Percentiles rank a stretch among this genome's conserved stretches.
phyloP scores from a whole-genome alignment of 2,888 invertebrate genomes.

The Sphinx pinastri region DNA sequence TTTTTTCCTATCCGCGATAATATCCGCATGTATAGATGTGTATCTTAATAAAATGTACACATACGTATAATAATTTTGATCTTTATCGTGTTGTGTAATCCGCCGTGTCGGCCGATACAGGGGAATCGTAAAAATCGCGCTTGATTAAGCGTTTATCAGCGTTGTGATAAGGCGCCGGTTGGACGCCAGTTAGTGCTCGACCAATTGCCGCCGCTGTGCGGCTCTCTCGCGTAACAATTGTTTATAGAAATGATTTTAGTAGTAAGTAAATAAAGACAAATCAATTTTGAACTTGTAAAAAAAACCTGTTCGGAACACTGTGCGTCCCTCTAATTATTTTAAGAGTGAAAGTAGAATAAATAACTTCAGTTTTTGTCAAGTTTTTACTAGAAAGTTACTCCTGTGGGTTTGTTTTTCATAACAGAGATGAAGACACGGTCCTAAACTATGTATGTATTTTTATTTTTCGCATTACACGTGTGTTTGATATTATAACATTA shows the following conservation, averaged over 20 bases:
- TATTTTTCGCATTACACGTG: background rate
- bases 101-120: constrained; percentile 77
- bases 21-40: constrained; percentile 12
- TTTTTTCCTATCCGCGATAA: constrained; percentile 18
- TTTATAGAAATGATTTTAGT: background rate
- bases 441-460: constrained; percentile 7
- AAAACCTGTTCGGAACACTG: background rate
- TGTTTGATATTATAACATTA: background rate
- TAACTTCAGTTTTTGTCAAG: too few species aligned
- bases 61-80: constrained; percentile 66
- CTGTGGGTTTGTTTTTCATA: background rate
- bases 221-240: background rate
- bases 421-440: background rate
- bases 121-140: constrained; percentile 78
- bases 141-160: constrained; percentile 64
- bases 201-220: background rate
- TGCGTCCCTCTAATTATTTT: background rate
- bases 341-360: background rate
- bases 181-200: constrained; percentile 44
- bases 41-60: constrained; percentile 35
- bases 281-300: background rate
- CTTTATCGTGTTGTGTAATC: constrained; percentile 77
- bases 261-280: background rate
- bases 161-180: constrained; percentile 46
- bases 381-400: background rate